phyloP scores from a whole-genome alignment of 2,888 invertebrate species.

The Scotopteryx bipunctaria region DNA sequence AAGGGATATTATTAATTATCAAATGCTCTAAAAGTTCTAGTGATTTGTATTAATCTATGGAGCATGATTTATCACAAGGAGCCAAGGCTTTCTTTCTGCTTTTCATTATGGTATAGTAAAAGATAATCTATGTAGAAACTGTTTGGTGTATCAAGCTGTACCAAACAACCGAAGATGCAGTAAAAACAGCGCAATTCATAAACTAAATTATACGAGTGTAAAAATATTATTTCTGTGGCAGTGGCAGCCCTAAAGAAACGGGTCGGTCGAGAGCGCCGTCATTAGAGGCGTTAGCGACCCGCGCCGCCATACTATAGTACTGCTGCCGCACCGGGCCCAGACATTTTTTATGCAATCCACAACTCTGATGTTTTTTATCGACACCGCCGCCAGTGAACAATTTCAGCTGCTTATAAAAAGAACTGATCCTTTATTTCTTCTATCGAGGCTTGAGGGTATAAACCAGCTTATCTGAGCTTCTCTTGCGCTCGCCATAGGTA shows the following conservation, averaged over 20 bases:
- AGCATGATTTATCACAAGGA: too few relatives aligned
- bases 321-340: conserved; percentile 63
- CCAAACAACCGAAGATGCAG: too few relatives aligned
- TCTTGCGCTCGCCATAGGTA: not conserved
- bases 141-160: too few relatives aligned
- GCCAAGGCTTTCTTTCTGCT: too few relatives aligned
- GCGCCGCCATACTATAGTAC: conserved; percentile 50
- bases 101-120: too few relatives aligned
- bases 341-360: conserved; percentile 80
- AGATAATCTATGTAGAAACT: too few relatives aligned
- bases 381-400: conserved; percentile 29
- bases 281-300: conserved; percentile 80
- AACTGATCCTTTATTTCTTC: conserved; percentile 14
- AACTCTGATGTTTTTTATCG: conserved; percentile 54
- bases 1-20: too few relatives aligned
- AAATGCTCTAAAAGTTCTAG: too few relatives aligned
- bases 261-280: conserved; percentile 61
- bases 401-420: conserved; percentile 24
- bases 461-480: not conserved
- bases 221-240: too few relatives aligned
- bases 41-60: too few relatives aligned
- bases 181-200: too few relatives aligned
- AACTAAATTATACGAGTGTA: too few relatives aligned
- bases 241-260: conserved; percentile 61
- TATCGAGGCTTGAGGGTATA: conserved; percentile 1